A percentile compares a stretch with the other conserved stretches of the same genome.
These are phyloP conservation scores for Paelopatides confundens DNA, from an alignment of 53 echinoderm and acorn worm genomes.

Conservation along the genomic window DNA sequence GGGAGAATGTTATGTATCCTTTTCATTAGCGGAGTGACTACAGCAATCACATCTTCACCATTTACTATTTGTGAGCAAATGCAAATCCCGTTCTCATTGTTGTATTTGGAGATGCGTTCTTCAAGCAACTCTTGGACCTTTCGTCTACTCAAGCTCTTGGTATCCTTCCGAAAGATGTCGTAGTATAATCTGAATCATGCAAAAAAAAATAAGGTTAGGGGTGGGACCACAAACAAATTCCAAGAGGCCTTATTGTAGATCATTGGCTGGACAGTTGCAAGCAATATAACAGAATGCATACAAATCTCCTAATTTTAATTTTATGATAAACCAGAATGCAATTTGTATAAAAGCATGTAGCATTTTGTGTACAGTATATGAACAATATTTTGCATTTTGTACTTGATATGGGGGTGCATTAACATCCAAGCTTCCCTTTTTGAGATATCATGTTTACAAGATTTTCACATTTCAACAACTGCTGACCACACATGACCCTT, in stretches of 20 bases:
- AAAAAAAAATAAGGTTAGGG: neutral
- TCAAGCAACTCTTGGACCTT: constrained; percentile 51
- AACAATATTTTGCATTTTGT: too few relatives aligned
- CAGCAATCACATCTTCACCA: constrained; percentile 57
- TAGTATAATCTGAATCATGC: constrained; percentile 35
- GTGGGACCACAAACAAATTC: too few relatives aligned
- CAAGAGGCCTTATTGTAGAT: neutral
- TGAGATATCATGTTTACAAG: too few relatives aligned
- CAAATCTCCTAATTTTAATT: too few relatives aligned
- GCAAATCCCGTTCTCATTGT: constrained; percentile 65
- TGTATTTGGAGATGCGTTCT: constrained; percentile 63
- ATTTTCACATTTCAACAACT: neutral
- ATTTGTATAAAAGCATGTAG: too few relatives aligned
- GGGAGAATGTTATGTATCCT: constrained; percentile 50
- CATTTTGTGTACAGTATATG: too few relatives aligned
- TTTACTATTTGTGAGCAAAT: constrained; percentile 30
- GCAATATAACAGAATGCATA: too few relatives aligned
- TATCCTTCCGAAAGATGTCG: constrained; percentile 17
- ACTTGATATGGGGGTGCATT: too few relatives aligned
- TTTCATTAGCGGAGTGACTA: constrained; percentile 74
- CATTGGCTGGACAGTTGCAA: too few relatives aligned
- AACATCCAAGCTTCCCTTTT: too few relatives aligned
- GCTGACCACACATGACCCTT: too few relatives aligned
- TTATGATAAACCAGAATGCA: too few relatives aligned
- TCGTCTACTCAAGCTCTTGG: constrained; percentile 3